These are phyloP conservation scores for Vireo altiloquus DNA, from an alignment of 2,113 vertebrate genomes.

Conservation along the genomic window DNA sequence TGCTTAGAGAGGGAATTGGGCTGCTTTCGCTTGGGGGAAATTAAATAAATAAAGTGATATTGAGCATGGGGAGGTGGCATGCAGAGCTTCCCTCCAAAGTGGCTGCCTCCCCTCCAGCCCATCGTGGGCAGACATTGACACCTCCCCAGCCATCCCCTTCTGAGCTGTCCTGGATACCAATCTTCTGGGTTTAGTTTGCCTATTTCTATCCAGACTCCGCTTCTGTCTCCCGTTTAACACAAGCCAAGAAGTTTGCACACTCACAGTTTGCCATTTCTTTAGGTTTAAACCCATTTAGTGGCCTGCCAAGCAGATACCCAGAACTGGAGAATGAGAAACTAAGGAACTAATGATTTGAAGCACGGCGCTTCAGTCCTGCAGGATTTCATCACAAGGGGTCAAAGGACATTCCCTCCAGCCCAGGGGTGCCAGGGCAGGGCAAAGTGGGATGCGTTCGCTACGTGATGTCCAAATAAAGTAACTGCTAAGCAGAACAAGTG, in stretches of 20 bases:
- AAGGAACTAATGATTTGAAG: background rate
- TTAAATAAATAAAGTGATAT: background rate
- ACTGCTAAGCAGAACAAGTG: background rate
- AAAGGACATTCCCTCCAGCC: background rate
- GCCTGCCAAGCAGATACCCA: background rate
- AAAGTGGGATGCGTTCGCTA: background rate
- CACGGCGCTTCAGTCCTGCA: background rate
- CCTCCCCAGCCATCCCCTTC: background rate
- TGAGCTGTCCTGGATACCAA: background rate
- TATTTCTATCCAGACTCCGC: background rate
- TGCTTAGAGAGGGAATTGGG: background rate
- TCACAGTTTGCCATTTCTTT: background rate
- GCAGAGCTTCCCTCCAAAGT: rapidly evolving
- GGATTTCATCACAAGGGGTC: background rate
- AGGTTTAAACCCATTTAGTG: background rate
- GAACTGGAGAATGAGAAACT: background rate
- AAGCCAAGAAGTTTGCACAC: background rate
- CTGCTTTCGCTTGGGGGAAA: background rate
- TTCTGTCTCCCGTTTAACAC: background rate
- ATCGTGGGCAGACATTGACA: rapidly evolving
- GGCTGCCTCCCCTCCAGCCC: background rate
- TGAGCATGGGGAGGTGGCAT: background rate
- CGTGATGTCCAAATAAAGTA: background rate
- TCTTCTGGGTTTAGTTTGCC: background rate
- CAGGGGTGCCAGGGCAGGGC: background rate